Evolutionary conservation across 2,797 vertebrate species (phyloP).

Genomic region (Syncerus caffer): DNA sequence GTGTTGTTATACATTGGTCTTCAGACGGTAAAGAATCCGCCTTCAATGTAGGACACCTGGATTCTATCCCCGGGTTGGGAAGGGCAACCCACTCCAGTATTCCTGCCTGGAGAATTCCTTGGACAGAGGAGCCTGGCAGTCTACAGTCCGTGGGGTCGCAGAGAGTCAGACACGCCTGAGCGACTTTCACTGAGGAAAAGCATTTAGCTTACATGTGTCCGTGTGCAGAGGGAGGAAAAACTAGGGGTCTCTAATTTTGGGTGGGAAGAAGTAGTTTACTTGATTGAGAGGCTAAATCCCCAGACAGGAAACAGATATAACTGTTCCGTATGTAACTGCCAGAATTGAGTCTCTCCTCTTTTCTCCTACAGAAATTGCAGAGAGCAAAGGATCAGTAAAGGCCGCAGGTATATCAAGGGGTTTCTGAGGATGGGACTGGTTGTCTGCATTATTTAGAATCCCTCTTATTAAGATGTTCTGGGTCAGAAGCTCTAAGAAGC

Average conservation of each 20-base stretch:
- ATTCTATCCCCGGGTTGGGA: neutral
- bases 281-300: neutral
- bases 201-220: neutral
- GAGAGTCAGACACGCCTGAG: neutral
- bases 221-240: neutral
- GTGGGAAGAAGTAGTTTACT: neutral
- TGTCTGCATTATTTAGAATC: neutral
- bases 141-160: neutral
- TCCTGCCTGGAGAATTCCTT: neutral
- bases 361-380: neutral
- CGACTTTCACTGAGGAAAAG: neutral
- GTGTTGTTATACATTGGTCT: neutral
- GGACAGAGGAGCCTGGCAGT: neutral
- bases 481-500: neutral
- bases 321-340: neutral
- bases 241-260: neutral
- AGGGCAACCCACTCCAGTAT: neutral
- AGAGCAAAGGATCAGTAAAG: neutral
- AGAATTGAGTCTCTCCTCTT: constrained; percentile 12
- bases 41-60: neutral
- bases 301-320: neutral
- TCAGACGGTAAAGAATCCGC: neutral
- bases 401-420: constrained; percentile 32
- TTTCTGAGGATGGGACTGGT: neutral
- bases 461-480: neutral